phyloP scores from a whole-genome alignment of 2,113 vertebrate genomes.

The Sisor rabdophorus region DNA sequence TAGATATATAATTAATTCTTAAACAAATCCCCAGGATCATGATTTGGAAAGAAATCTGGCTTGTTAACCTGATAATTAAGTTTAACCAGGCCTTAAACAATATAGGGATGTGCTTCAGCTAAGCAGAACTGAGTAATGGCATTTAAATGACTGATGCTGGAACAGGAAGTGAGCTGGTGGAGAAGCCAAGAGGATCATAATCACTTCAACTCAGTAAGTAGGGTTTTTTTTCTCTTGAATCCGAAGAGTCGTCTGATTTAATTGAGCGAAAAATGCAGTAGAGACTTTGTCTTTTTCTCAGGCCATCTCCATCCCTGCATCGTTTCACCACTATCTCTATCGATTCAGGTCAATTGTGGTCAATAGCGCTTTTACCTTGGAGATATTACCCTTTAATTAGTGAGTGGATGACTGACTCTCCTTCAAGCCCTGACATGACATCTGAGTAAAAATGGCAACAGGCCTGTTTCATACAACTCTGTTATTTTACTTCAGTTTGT shows the following conservation, averaged over 20 bases:
- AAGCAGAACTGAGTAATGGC: slow-evolving; percentile 91
- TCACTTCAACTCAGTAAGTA: neutral
- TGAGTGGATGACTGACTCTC: neutral
- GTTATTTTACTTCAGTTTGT: neutral
- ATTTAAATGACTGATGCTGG: slow-evolving; percentile 78
- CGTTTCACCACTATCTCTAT: slow-evolving; percentile 67
- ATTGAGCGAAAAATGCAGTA: neutral
- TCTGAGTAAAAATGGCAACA: neutral
- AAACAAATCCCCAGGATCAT: slow-evolving; percentile 93
- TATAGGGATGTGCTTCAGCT: slow-evolving; percentile 88
- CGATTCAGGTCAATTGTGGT: slow-evolving; percentile 74
- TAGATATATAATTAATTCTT: slow-evolving; percentile 56
- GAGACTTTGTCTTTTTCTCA: slow-evolving; percentile 6
- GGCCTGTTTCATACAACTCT: neutral
- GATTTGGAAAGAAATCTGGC: slow-evolving; percentile 85
- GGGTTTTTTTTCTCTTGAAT: slow-evolving; percentile 51
- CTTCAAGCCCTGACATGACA: neutral
- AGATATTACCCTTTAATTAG: slow-evolving; percentile 81
- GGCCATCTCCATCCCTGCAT: slow-evolving; percentile 52
- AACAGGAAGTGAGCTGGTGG: slow-evolving; percentile 61
- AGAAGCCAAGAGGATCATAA: slow-evolving; percentile 75
- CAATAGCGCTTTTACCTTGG: slow-evolving; percentile 67
- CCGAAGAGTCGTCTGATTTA: neutral
- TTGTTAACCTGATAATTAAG: slow-evolving; percentile 98
- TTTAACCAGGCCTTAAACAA: slow-evolving; percentile 97